Evolutionary conservation across 2,113 vertebrate genomes (phyloP).

Genomic region (Sinocyclocheilus grahami): DNA sequence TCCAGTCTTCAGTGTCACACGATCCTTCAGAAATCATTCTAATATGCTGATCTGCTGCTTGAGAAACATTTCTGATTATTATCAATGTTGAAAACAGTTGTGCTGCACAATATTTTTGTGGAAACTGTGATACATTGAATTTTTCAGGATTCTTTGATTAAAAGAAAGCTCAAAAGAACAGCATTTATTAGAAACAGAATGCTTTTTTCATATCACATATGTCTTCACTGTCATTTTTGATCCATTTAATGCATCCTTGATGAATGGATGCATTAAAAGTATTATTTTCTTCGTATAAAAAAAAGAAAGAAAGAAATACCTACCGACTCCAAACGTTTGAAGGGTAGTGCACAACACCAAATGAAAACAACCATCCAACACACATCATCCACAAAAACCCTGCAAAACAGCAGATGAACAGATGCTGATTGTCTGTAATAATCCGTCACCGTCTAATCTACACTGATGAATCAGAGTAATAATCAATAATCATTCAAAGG

Average conservation of each 20-base stretch:
- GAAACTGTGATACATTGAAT: too few relatives aligned
- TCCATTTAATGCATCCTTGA: background rate
- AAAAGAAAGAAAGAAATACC: background rate
- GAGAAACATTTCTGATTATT: background rate
- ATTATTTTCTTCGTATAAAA: background rate
- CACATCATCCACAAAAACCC: background rate
- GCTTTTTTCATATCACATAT: background rate
- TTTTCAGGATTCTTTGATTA: background rate
- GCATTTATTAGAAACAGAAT: background rate
- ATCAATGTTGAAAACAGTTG: background rate
- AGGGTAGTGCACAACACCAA: background rate
- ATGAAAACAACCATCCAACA: background rate
- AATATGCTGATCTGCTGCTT: background rate
- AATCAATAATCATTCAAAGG: background rate
- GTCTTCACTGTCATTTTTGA: background rate
- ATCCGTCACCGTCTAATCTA: conserved; percentile 3
- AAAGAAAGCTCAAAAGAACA: background rate
- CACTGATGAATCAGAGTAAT: background rate
- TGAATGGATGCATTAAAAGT: background rate
- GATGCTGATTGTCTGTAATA: conserved; percentile 3
- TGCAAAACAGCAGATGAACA: background rate
- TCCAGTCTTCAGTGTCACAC: background rate
- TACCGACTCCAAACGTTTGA: background rate
- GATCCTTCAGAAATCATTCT: background rate
- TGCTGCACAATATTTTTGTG: background rate